Evolutionary conservation across 2,113 vertebrate species (phyloP).

Genomic region (Monopterus albus): DNA sequence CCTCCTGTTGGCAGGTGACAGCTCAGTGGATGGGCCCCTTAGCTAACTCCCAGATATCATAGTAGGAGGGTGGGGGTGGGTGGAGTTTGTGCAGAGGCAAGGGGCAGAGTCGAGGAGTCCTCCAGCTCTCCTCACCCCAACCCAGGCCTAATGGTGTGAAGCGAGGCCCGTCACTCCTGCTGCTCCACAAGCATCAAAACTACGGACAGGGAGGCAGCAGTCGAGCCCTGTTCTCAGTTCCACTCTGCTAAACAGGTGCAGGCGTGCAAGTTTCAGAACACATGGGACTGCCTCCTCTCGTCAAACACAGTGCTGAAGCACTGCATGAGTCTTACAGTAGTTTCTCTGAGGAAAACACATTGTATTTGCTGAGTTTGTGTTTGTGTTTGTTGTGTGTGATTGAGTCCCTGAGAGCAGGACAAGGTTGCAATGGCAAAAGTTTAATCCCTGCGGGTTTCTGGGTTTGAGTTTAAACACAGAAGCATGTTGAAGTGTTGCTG

Average conservation of each 20-base stretch:
- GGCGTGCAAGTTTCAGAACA: conserved; percentile 31
- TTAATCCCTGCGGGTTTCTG: conserved; percentile 62
- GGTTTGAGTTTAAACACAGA: conserved; percentile 63
- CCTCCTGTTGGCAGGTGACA: conserved; percentile 56
- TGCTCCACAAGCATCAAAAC: conserved; percentile 49
- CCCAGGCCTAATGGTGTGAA: conserved; percentile 58
- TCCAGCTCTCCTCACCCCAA: conserved; percentile 29
- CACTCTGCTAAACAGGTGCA: conserved; percentile 63
- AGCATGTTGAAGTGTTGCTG: conserved; percentile 28
- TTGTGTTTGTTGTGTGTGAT: conserved; percentile 11
- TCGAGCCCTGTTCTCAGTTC: conserved; percentile 62
- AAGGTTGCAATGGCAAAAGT: conserved; percentile 60
- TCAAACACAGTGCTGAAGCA: conserved; percentile 37
- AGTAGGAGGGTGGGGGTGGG: not conserved
- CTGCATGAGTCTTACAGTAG: conserved; percentile 39
- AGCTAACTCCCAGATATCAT: conserved; percentile 33
- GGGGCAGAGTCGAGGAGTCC: conserved; percentile 26
- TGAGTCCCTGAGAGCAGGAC: conserved; percentile 45
- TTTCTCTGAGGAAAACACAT: conserved; percentile 39
- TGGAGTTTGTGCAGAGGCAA: conserved; percentile 12
- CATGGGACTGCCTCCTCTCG: conserved; percentile 39
- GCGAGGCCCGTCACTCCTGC: conserved; percentile 47
- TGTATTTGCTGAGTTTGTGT: conserved; percentile 36
- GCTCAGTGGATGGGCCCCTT: conserved; percentile 44
- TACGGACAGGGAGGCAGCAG: conserved; percentile 46